Percentiles rank a stretch among this genome's conserved stretches.
These are phyloP conservation scores for Carassius gibelio DNA, from an alignment of 2,113 vertebrate genomes.

Conservation along the genomic window DNA sequence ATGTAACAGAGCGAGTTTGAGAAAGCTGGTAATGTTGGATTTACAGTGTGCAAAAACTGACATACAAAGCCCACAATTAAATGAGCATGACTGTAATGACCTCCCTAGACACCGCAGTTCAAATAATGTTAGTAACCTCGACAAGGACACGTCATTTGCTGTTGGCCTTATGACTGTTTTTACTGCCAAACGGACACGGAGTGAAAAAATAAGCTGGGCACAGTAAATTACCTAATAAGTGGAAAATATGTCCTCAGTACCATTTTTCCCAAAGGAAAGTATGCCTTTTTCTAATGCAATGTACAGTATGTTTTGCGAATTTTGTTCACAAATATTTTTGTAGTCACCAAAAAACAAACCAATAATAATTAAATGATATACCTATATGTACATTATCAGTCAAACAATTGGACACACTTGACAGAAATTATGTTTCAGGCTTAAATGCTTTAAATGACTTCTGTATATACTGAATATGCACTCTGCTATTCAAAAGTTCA, in stretches of 20 bases:
- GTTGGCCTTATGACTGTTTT: slow-evolving; percentile 42
- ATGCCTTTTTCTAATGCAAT: neutral
- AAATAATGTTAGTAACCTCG: slow-evolving; percentile 56
- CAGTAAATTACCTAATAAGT: slow-evolving; percentile 43
- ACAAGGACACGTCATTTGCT: slow-evolving; percentile 44
- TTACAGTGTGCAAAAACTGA: slow-evolving; percentile 42
- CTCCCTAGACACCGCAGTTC: slow-evolving; percentile 51
- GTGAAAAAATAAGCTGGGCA: slow-evolving; percentile 39
- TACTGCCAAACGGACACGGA: slow-evolving; percentile 42
- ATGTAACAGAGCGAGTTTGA: slow-evolving; percentile 1
- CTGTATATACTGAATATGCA: neutral
- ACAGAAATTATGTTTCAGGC: neutral
- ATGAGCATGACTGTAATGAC: slow-evolving; percentile 57
- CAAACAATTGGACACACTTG: neutral
- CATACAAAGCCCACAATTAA: slow-evolving; percentile 48
- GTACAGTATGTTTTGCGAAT: neutral
- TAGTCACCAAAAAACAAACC: neutral
- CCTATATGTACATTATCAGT: neutral
- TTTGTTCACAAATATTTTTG: slow-evolving; percentile 1
- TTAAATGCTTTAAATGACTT: neutral
- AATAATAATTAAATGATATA: neutral
- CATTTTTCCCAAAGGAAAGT: slow-evolving; percentile 7
- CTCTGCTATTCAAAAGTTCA: neutral
- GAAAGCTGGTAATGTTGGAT: slow-evolving; percentile 35
- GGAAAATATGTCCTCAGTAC: slow-evolving; percentile 49